Evolutionary conservation across 2,113 vertebrate species (phyloP).

Genomic region (Trachemys scripta): DNA sequence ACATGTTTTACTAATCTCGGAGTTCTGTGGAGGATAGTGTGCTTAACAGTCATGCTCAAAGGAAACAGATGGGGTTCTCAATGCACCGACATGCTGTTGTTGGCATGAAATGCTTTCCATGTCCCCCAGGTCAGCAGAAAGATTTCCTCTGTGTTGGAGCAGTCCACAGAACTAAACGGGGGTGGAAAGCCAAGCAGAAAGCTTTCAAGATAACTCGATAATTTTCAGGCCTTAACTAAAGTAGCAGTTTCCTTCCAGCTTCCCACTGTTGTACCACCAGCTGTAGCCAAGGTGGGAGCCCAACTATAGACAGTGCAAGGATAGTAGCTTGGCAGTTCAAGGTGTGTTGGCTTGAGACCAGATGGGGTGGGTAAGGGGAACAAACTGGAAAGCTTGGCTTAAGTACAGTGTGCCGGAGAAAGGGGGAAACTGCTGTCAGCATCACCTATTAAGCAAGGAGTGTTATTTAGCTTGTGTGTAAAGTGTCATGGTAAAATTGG

Average conservation of each 20-base stretch:
- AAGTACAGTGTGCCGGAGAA: not conserved
- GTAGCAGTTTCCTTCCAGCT: not conserved
- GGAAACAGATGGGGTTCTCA: not conserved
- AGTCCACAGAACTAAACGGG: not conserved
- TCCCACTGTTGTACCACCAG: not conserved
- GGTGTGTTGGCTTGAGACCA: not conserved
- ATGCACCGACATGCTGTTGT: no score
- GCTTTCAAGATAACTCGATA: not conserved
- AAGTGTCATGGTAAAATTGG: not conserved
- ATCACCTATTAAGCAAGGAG: not conserved
- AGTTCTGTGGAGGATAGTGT: not conserved
- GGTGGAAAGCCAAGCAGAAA: not conserved
- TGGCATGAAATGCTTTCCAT: not conserved
- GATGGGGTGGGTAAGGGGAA: not conserved
- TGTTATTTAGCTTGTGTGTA: not conserved
- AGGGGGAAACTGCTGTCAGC: not conserved
- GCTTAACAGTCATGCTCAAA: not conserved
- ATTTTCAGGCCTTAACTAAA: not conserved
- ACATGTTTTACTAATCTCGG: not conserved
- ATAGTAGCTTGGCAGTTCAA: not conserved
- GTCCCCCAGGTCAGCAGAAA: not conserved
- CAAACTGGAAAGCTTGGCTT: not conserved
- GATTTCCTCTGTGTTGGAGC: not conserved
- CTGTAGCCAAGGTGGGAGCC: not conserved
- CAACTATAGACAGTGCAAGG: not conserved